These are phyloP conservation scores for Notolepis coatsorum DNA, from an alignment of 2,797 vertebrate genomes.

Conservation along the genomic window DNA sequence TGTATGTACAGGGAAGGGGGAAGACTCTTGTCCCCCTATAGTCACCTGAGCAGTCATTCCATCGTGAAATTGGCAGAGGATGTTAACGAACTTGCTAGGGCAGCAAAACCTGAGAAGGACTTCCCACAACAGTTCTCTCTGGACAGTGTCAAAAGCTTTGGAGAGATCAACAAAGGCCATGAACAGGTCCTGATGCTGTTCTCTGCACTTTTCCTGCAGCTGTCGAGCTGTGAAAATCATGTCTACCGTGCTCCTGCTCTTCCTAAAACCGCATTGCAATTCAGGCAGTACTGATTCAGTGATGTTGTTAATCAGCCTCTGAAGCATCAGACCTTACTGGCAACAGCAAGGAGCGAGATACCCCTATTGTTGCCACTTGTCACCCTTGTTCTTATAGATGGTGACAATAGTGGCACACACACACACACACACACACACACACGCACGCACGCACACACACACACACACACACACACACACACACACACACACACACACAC, in stretches of 20 bases:
- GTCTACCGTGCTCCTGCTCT: no score
- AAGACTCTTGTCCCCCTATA: slow-evolving; percentile 17
- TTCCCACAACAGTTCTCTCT: no score
- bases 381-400: neutral
- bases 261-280: no score
- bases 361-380: neutral
- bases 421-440: neutral
- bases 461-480: neutral
- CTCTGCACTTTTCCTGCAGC: slow-evolving; percentile 12
- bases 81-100: slow-evolving; percentile 23
- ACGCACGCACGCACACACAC: neutral
- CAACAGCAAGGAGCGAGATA: slow-evolving; percentile 18
- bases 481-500: neutral
- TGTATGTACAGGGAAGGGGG: neutral
- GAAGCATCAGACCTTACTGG: slow-evolving; percentile 24
- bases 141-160: slow-evolving; percentile 23
- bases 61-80: slow-evolving; percentile 12
- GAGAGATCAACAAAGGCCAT: slow-evolving; percentile 16
- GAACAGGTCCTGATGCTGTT: slow-evolving; percentile 20
- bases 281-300: slow-evolving; percentile 6
- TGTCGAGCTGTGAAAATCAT: no score
- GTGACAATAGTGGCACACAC: neutral
- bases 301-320: slow-evolving; percentile 17
- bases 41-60: slow-evolving; percentile 13
- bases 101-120: no score